Evolutionary conservation across 2,888 invertebrate species (phyloP), one percentile per base, ranked within the genome.

Genomic region (Hypselothyrea guttata): DNA sequence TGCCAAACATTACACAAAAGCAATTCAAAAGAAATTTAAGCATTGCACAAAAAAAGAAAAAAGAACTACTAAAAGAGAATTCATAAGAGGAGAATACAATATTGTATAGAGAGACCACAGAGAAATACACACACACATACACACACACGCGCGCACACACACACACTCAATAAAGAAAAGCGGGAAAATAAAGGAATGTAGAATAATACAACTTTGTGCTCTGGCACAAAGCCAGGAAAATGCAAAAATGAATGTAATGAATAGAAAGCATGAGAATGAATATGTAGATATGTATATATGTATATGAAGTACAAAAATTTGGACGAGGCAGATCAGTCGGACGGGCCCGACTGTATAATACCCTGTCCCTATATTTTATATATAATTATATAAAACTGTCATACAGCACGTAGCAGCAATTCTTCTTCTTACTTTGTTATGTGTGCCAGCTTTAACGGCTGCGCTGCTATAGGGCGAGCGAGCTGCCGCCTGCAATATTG

Each of bases 161-260:
- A 53, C 51, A 71, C 59, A 71, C 55, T 55, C 48, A 46, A 59
- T 51, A 30, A 22, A 53, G 16, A 46, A 68, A 51, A 61, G 35
- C 70, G 54, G 47, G 52, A 69, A 64, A 70, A 52, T 77, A 75
- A 73, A 65, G 46, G 47, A 66, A 63, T 49, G 48, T 55, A 48
- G 59, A 60, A 75, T 75, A 81, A 74, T 71, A 67, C 49, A 69
- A 69, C 56, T 69, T 71, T 62, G 57, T 71, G n/a, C n/a, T 63
- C 34, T 70, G 55, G 61, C 69, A 77, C 64, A 78, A 77, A 77
- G 74, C 69, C 65, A 52, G 65, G 49, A 15, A 65, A 76, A 72
- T 62, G 60, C 63, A 76, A 74, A 76, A 69, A 66, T 60, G 60
- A 75, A 75, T 74, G 71, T 59, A 74, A 76, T 74, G 75, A 71